phyloP scores from a whole-genome alignment of 1,140 invertebrate species.

The Laupala kohalensis region DNA sequence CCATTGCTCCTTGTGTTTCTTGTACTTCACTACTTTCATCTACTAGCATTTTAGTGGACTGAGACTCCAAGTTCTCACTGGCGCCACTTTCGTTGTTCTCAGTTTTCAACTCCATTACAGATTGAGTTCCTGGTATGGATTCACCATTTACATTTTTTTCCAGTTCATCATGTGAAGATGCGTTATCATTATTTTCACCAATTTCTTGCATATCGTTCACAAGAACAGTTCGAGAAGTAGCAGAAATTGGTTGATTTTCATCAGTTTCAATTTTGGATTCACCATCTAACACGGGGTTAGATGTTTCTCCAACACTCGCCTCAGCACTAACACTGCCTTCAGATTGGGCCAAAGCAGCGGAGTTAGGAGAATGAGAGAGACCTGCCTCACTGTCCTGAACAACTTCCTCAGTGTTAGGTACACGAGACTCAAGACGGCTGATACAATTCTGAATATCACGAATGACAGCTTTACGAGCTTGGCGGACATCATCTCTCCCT shows the following conservation, averaged over 20 bases:
- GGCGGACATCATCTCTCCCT: slow-evolving; percentile 74
- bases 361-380: no score
- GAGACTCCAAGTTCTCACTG: no score
- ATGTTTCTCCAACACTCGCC: neutral
- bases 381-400: neutral
- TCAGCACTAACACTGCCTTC: neutral
- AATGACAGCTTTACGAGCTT: slow-evolving; percentile 74
- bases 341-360: no score
- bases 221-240: no score
- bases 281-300: neutral
- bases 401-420: slow-evolving; percentile 22
- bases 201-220: no score
- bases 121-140: no score
- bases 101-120: no score
- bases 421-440: slow-evolving; percentile 59
- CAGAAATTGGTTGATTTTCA: no score
- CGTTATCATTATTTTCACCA: no score
- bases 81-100: no score
- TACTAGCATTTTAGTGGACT: neutral
- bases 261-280: neutral
- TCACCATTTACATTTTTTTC: no score
- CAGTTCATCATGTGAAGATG: no score
- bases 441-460: slow-evolving; percentile 77
- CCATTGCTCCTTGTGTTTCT: neutral
- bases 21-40: neutral